Base-by-base conservation (phyloP, 2,797 vertebrate species). In the Salmo trutta region DNA sequence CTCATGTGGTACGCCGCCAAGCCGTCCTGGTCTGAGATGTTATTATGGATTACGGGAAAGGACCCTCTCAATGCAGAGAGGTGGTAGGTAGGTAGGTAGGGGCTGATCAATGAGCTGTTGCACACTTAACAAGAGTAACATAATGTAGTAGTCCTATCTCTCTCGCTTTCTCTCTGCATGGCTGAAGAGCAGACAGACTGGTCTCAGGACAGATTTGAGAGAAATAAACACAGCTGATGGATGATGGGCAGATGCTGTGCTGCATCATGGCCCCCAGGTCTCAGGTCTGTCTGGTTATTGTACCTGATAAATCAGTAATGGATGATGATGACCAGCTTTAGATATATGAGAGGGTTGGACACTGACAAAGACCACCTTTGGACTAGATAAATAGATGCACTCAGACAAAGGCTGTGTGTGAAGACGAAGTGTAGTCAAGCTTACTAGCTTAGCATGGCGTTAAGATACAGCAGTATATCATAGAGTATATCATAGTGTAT, bases 61-160 rank as follows among this genome's bases (percentile, higher is more conserved):
- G 82, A 85, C 83, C 84, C 79, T 64, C 29, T 24, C 31, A 27
- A 64, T 84, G 86, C 66, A 52, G 86, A 24, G 59, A 27, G 8
- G 88, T 29, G 77, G 87, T 82, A 81, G 87, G 84, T 41, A 33
- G 33, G 33, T 33, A 41, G 36, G 36, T 41, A 14, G 47, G 75
- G 83, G 71, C 84, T 91, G 90, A 93, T 92, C 89, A 88, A 93
- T 92, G 91, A 91, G 90, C 88, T 87, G 86, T 80, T 87, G 89
- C 85, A 65, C 90, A 91, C 91, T 93, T 91, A 90, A 92, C 90
- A 92, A 92, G 91, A 92, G 88, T 91, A 89, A 93, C 91, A 91
- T 88, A 90, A 89, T 91, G 88, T 89, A 89, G 85, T 84, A 87
- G 87, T 77, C 83, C 88, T 71, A 91, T 88, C 91, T 88, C 88